Percentiles rank a stretch among this genome's conserved stretches.
Conservation (phyloP, 2,113 vertebrate species). For the Hippocampus guttulatus region DNA sequence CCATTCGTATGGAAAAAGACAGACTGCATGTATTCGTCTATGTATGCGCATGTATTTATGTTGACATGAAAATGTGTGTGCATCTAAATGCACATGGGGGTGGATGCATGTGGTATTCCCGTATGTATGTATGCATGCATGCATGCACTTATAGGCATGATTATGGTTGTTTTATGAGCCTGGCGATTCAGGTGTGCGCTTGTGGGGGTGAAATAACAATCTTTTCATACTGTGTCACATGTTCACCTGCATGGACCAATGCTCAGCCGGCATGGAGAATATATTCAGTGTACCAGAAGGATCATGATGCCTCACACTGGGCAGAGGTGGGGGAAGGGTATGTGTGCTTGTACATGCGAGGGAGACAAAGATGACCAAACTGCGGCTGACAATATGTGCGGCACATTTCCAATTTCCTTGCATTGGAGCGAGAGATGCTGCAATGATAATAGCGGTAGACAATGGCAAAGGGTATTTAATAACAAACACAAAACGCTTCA, state of each 20-base stretch:
- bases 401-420: conserved; percentile 55
- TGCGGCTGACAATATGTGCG: conserved; percentile 54
- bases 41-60: conserved; percentile 25
- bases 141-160: conserved; percentile 7
- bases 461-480: conserved; percentile 59
- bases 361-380: conserved; percentile 58
- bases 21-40: not conserved
- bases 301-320: conserved; percentile 58
- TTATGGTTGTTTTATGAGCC: conserved; percentile 33
- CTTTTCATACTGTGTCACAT: conserved; percentile 54
- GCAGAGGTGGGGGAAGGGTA: conserved; percentile 49
- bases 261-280: conserved; percentile 57
- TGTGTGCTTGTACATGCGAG: conserved; percentile 33
- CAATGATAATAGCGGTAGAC: conserved; percentile 52
- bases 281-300: conserved; percentile 63
- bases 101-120: not conserved
- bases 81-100: conserved; percentile 30
- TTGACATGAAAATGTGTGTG: conserved; percentile 7
- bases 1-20: not conserved
- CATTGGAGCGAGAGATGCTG: conserved; percentile 19
- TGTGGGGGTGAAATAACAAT: conserved; percentile 38
- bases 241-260: conserved; percentile 44
- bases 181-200: conserved; percentile 11
- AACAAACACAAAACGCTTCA: conserved; percentile 53
- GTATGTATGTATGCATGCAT: conserved; percentile 2